These are phyloP conservation scores for Clitarchus hookeri DNA, from an alignment of 2,888 invertebrate species.

Conservation along the genomic window DNA sequence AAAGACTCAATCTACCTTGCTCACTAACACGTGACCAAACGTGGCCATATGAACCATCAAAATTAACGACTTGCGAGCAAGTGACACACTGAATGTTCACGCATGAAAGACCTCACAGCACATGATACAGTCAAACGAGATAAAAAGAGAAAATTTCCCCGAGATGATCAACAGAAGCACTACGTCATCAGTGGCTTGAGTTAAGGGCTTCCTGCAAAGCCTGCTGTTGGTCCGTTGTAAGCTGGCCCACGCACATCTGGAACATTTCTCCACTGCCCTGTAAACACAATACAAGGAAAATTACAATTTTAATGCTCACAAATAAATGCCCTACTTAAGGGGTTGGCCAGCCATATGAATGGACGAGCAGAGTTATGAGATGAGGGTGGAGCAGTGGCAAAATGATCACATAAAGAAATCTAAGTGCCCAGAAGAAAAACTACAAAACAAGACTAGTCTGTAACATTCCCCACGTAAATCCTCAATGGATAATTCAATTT, in stretches of 20 bases:
- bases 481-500: no score
- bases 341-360: no score
- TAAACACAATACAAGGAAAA: conserved; percentile 45
- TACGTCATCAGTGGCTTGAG: conserved; percentile 47
- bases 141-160: background rate
- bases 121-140: background rate
- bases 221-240: conserved; percentile 80
- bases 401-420: no score
- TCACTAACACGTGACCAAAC: background rate
- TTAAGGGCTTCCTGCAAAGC: conserved; percentile 77
- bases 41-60: background rate
- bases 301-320: no score
- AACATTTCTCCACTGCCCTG: conserved; percentile 79
- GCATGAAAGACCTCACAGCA: background rate
- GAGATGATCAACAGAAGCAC: background rate
- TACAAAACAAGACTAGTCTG: no score
- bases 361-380: no score
- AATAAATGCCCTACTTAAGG: no score
- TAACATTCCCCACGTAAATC: no score
- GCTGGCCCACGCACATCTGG: conserved; percentile 74
- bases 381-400: no score
- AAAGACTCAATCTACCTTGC: background rate
- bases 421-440: no score
- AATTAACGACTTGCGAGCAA: background rate
- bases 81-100: background rate